Evolutionary conservation across 1,140 invertebrate genomes (phyloP).

Genomic region (Magallana gigas): DNA sequence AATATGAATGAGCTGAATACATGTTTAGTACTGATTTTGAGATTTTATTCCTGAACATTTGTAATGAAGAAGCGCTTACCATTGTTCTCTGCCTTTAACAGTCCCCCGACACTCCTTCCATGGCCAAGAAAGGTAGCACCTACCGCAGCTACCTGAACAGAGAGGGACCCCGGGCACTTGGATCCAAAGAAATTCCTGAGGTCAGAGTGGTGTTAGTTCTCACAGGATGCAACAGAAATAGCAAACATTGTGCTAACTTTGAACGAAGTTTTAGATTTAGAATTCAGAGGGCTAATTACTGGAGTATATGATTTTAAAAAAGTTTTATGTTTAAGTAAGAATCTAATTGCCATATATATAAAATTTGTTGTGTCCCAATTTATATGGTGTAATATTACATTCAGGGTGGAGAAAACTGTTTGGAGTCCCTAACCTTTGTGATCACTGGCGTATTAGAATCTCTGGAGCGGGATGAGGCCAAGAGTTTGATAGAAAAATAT

Average conservation of each 20-base stretch:
- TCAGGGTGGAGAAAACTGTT: conserved; percentile 84
- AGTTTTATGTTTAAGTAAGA: too few species aligned
- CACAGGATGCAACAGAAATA: too few species aligned
- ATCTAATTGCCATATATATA: too few species aligned
- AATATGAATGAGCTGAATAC: too few species aligned
- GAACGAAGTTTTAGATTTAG: too few species aligned
- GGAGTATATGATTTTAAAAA: too few species aligned
- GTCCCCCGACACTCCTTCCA: conserved; percentile 56
- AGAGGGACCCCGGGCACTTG: conserved; percentile 88
- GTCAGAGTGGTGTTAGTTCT: conserved; percentile 78
- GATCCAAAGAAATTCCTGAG: conserved; percentile 90
- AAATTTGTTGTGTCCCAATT: too few species aligned
- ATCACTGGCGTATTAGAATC: conserved; percentile 94
- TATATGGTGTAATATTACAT: neutral
- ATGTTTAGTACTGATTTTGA: too few species aligned
- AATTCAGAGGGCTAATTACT: too few species aligned
- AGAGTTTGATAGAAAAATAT: conserved; percentile 87
- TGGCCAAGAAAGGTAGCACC: conserved; percentile 82
- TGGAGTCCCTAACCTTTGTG: conserved; percentile 89
- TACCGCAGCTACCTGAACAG: conserved; percentile 86
- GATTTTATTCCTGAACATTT: too few species aligned
- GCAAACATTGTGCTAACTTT: too few species aligned
- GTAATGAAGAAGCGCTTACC: too few species aligned
- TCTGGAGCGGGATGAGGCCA: conserved; percentile 89
- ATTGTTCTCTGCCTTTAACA: conserved; percentile 42